Base-by-base conservation (phyloP, 2,113 vertebrate genomes). In the Sprattus sprattus region DNA sequence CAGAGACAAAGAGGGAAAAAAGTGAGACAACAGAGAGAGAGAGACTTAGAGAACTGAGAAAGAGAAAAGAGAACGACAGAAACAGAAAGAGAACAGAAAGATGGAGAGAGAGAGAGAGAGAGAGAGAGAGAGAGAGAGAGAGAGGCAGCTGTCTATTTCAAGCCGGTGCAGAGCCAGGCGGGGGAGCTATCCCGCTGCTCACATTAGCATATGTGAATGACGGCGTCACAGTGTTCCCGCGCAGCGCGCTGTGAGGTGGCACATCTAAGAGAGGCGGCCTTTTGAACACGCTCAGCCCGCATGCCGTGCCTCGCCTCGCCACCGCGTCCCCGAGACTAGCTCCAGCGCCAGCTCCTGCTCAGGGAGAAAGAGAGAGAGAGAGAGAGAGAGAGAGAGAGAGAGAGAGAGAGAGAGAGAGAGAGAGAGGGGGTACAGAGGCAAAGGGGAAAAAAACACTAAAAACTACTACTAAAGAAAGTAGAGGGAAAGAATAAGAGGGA, bases 151-250 rank as follows among this genome's bases (percentile, higher is more conserved):
- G 95, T 95, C 95, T 95, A 89, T 94, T 94, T 94, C 92, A 93
- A 95, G 93, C 92, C 84, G 93, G 94, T 93, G 22, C 94, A 83
- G 93, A 95, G 94, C 93, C 92, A 88, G 32, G 94, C 94, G 28
- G 94, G 82, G 90, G 91, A 94, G 94, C 93, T 92, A 93, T 93
- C 95, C 95, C 87, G 94, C 94, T 95, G 95, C 91, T 93, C 89
- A 91, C n/a, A 96, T 96, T 95, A 94, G 94, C 95, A 96, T 96
- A 95, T 96, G 94, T 94, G 95, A 95, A 95, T 95, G 93, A 94
- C 94, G 92, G 91, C 92, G 90, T 93, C 92, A 84, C 87, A 84
- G 81, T 93, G 93, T 92, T 89, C 92, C 93, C 91, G 92, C 92
- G 91, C 93, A 91, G 93, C 92, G 92, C 92, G 92, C 95, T 95